Percentiles rank a stretch among this genome's conserved stretches.
phyloP scores from a whole-genome alignment of 2,113 vertebrate genomes.

The Rhineura floridana region DNA sequence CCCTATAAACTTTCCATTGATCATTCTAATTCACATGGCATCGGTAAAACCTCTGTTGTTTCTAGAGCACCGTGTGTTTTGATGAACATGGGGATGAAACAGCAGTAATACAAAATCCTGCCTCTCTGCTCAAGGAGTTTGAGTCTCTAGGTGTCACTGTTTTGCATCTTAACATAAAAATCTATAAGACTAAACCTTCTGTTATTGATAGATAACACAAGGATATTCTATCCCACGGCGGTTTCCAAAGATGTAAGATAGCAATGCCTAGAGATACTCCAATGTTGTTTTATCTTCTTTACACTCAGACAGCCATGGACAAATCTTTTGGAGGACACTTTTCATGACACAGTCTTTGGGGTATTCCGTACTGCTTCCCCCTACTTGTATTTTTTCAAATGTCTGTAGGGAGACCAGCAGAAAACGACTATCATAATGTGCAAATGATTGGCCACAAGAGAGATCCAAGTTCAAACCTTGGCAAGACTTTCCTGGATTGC shows the following conservation, averaged over 20 bases:
- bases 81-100: slow-evolving; percentile 63
- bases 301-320: slow-evolving; percentile 48
- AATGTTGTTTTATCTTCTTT: slow-evolving; percentile 53
- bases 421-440: background rate
- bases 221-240: slow-evolving; percentile 63
- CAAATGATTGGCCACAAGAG: background rate
- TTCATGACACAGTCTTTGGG: slow-evolving; percentile 31
- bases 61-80: slow-evolving; percentile 57
- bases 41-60: slow-evolving; percentile 52
- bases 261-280: slow-evolving; percentile 49
- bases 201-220: slow-evolving; percentile 73
- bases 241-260: slow-evolving; percentile 71
- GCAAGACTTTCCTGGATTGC: background rate
- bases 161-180: slow-evolving; percentile 79
- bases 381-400: background rate
- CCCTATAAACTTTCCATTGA: slow-evolving; percentile 69
- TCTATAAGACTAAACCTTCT: slow-evolving; percentile 74
- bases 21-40: slow-evolving; percentile 65
- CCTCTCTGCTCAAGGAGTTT: slow-evolving; percentile 66
- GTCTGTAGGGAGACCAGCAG: no score
- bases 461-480: background rate
- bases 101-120: slow-evolving; percentile 66
- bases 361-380: background rate
- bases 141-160: slow-evolving; percentile 64
- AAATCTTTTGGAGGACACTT: slow-evolving; percentile 47